Base-by-base conservation (phyloP, 1,140 invertebrate species). In the Uloborus diversus region DNA sequence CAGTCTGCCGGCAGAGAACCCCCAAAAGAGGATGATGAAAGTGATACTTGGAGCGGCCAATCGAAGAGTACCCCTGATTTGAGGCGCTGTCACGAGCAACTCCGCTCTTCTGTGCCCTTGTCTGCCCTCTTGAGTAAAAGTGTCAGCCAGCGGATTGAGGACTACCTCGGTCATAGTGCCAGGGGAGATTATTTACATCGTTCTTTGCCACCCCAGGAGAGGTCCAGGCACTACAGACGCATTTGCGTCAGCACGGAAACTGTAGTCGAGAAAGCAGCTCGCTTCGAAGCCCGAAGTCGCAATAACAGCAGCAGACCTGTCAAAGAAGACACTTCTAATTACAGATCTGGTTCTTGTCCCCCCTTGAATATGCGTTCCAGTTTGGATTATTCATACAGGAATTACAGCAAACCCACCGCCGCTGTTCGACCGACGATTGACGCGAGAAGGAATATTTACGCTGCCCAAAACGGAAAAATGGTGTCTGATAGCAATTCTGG, bases 41-140 rank as follows among this genome's bases (percentile, higher is more conserved):
- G 42, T 3, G 76, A 69, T 14, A 13, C 27, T 3, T 42, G 17
- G 5, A 17, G 17, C 17, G n/a, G 17, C 17, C 76, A 79, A n/a
- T 79, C 76, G 1, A 79, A 79, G 27, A 80, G 79, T n/a, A 71
- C 79, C 7, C 79, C 79, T 13, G 79, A 80, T 57, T 25, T 80
- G 1, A 28, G 64, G 14, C 30, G 56, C 0, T 79, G 76, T 23
- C 61, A 66, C 49, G 73, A 78, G 11, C 64, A 69, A 20, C 51
- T 14, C 7, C 13, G 14, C 7, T 42, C 51, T n/a, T 17, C 68
- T 1, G 30, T 30, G 11, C 79, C 79, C 2, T 25, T 81, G 0
- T 73, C 79, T 13, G 70, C 64, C 14, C 30, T 64, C 3, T 49
- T 81, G 1, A 66, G 69, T 30, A 81, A 81, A 30, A 73, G 69